Base-by-base conservation (phyloP, 2,797 vertebrate species). In the Potorous gilbertii region DNA sequence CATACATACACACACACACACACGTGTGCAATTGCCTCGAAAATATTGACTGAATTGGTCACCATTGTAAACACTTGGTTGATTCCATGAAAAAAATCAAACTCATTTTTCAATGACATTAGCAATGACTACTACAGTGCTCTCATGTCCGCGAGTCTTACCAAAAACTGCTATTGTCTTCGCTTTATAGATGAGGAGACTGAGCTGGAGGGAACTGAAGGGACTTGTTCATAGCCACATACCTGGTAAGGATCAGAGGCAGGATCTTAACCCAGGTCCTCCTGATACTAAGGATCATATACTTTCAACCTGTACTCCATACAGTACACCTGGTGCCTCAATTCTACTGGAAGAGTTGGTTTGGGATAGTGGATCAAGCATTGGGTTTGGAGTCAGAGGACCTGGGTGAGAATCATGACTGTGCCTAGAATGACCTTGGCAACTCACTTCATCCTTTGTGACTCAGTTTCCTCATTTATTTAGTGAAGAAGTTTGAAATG, bases 21-120 rank as follows among this genome's bases (percentile, higher is more conserved):
- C 29, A 34, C 12, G 14, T 31, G 55, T 34, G 94, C 27, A n/a
- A 0, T 5, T 55, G 21, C 21, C 90, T 90, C 92, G 31, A 46
- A 93, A 91, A 21, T 93, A 93, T 96, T 97, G 92, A 95, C 50
- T 93, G 29, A 57, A 31, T 94, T 87, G 92, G 93, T 34, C 13
- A 21, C n/a, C 34, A 74, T 74, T 81, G 97, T 95, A 95, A 96
- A 96, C 96, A 97, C 81, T 93, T 96, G 56, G 54, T 93, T 92
- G 91, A 54, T 94, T 96, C 55, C 24, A 56, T 96, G 46, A 94
- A 93, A 95, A 94, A 92, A 91, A 91, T 96, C 92, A 90, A 93
- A 52, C 66, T 54, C n/a, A 24, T 57, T 93, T 91, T 59, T 94
- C 74, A 87, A 2, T 87, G 27, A 50, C 4, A 87, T 50, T 24